phyloP scores from a whole-genome alignment of 2,888 invertebrate genomes.

The Melanostoma scalare region DNA sequence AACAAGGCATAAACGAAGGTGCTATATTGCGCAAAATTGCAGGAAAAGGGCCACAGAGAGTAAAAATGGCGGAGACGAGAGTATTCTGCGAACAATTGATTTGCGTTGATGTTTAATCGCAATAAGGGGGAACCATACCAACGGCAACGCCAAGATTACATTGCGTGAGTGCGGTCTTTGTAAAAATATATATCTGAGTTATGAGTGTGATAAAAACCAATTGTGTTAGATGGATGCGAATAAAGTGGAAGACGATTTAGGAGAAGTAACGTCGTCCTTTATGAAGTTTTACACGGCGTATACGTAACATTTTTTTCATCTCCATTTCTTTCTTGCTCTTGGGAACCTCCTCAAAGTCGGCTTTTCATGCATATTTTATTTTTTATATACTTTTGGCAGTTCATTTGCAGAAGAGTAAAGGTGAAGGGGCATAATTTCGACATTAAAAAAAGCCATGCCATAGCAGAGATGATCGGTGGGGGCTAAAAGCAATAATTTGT shows the following conservation, averaged over 20 bases:
- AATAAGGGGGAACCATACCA: background rate
- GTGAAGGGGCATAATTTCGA: no score
- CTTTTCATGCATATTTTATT: background rate
- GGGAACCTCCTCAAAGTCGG: background rate
- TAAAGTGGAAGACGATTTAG: slow-evolving; percentile 33
- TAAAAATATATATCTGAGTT: slow-evolving; percentile 43
- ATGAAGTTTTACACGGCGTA: slow-evolving; percentile 45
- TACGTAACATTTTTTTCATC: slow-evolving; percentile 31
- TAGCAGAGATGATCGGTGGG: no score
- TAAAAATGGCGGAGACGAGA: background rate
- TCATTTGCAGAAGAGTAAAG: no score
- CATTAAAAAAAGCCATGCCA: no score
- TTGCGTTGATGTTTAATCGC: slow-evolving; percentile 16
- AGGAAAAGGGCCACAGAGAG: no score
- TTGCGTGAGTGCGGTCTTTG: slow-evolving; percentile 28
- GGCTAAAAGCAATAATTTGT: no score
- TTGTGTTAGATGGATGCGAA: slow-evolving; percentile 32
- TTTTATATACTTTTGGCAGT: background rate
- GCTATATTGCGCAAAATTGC: slow-evolving; percentile 10
- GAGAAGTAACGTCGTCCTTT: slow-evolving; percentile 29
- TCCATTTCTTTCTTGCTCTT: background rate
- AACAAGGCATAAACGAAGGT: slow-evolving; percentile 61
- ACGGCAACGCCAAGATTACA: background rate
- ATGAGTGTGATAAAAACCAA: slow-evolving; percentile 34
- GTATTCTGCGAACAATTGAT: slow-evolving; percentile 53